phyloP scores from a whole-genome alignment of 1,140 invertebrate genomes.

The Lepidurus apus region DNA sequence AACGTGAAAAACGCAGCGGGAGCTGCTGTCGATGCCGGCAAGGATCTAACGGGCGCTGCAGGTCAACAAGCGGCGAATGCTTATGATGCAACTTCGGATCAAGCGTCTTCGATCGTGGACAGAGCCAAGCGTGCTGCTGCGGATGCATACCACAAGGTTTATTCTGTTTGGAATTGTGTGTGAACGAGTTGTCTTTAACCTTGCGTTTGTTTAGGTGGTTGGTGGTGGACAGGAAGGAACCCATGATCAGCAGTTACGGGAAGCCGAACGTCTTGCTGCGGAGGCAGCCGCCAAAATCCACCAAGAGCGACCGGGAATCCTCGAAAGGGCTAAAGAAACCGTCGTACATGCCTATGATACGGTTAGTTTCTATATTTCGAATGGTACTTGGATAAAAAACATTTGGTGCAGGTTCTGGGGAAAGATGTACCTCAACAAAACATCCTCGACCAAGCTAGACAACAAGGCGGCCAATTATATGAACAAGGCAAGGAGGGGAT shows the following conservation, averaged over 20 bases:
- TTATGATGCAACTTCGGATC: neutral
- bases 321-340: neutral
- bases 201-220: no score
- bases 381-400: neutral
- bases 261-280: neutral
- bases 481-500: neutral
- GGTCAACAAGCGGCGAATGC: neutral
- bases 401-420: neutral
- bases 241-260: neutral
- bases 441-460: neutral
- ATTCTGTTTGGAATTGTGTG: no score
- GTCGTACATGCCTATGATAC: neutral
- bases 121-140: neutral
- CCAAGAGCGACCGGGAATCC: neutral
- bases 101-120: neutral
- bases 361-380: neutral
- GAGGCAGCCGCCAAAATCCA: neutral
- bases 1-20: no score
- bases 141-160: conserved; percentile 6
- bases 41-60: neutral
- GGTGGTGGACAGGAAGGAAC: no score
- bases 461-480: conserved; percentile 5
- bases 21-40: neutral
- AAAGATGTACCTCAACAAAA: neutral
- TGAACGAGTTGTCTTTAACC: no score